Conservation (phyloP, 30 jellyfish, hydroid and myxozoan species). For the Mastigias papua region DNA sequence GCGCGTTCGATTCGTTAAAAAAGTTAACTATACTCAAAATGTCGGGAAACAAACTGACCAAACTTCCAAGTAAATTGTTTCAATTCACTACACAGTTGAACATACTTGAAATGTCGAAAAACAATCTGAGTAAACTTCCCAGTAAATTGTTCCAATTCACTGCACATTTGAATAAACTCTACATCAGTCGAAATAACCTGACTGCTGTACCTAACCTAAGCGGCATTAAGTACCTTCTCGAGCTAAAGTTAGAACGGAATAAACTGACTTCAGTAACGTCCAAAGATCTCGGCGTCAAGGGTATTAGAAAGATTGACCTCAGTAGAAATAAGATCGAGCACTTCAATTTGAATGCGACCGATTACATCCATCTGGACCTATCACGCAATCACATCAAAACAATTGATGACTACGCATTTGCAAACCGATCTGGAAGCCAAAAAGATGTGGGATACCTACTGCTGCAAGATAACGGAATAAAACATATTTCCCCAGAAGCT, state of each 20-base stretch:
- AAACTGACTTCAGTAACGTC: neutral
- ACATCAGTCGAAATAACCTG: slow-evolving; percentile 11
- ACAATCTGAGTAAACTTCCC: slow-evolving; percentile 31
- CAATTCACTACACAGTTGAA: neutral
- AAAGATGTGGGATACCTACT: neutral
- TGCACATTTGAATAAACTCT: neutral
- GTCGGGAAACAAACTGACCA: slow-evolving; percentile 17
- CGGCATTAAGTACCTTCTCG: neutral
- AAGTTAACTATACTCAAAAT: slow-evolving; percentile 2
- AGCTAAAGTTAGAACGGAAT: slow-evolving; percentile 23
- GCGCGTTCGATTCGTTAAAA: slow-evolving; percentile 31
- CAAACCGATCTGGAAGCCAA: neutral
- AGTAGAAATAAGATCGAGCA: slow-evolving; percentile 23
- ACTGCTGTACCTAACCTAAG: slow-evolving; percentile 38
- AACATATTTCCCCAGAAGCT: slow-evolving; percentile 46
- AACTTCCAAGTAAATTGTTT: slow-evolving; percentile 32
- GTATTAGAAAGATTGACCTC: neutral
- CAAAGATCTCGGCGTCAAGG: neutral
- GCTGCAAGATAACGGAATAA: slow-evolving; percentile 42
- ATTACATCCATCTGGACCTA: slow-evolving; percentile 5
- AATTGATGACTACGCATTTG: slow-evolving; percentile 39
- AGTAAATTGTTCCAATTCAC: slow-evolving; percentile 1
- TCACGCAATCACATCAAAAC: slow-evolving; percentile 24
- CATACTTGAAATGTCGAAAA: slow-evolving; percentile 7
- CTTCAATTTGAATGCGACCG: slow-evolving; percentile 1